Percentiles rank a stretch among this genome's conserved stretches.
phyloP scores from a whole-genome alignment of 2,888 invertebrate genomes.

The Synanthedon formicaeformis region DNA sequence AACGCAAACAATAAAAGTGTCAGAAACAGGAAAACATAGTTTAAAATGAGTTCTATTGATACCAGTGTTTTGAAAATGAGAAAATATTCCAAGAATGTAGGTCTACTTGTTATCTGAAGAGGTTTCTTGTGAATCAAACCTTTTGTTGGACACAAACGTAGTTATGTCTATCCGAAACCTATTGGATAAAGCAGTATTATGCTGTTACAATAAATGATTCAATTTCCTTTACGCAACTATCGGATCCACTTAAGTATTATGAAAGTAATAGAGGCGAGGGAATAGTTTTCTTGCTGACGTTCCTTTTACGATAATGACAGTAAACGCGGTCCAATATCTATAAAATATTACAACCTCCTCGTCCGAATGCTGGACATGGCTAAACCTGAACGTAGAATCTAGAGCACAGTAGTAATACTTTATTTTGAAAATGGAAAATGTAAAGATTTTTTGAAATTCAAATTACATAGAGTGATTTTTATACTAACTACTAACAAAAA shows the following conservation, averaged over 20 bases:
- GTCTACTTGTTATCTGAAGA: too few relatives aligned
- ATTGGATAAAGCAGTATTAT: conserved; percentile 62
- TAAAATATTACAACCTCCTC: conserved; percentile 52
- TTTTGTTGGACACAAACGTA: conserved; percentile 44
- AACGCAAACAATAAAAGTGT: too few relatives aligned
- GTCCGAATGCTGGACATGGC: conserved; percentile 21
- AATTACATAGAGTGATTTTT: too few relatives aligned
- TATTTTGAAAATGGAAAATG: background rate
- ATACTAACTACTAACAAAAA: too few relatives aligned
- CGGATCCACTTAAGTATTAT: conserved; percentile 69
- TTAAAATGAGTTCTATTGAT: too few relatives aligned
- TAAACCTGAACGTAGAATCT: conserved; percentile 5
- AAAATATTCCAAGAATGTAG: too few relatives aligned
- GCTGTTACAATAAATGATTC: conserved; percentile 67
- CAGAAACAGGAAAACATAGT: too few relatives aligned
- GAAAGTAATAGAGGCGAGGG: conserved; percentile 62
- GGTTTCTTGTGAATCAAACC: conserved; percentile 6
- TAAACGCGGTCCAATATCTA: conserved; percentile 67
- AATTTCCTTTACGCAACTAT: conserved; percentile 66
- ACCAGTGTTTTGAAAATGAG: too few relatives aligned
- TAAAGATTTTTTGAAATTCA: too few relatives aligned
- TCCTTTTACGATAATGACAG: conserved; percentile 68
- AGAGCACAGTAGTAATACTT: too few relatives aligned
- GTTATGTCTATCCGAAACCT: conserved; percentile 45
- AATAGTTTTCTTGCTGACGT: conserved; percentile 70